Evolutionary conservation across 2,113 vertebrate species (phyloP).

Genomic region (Mormyrus iriodes): DNA sequence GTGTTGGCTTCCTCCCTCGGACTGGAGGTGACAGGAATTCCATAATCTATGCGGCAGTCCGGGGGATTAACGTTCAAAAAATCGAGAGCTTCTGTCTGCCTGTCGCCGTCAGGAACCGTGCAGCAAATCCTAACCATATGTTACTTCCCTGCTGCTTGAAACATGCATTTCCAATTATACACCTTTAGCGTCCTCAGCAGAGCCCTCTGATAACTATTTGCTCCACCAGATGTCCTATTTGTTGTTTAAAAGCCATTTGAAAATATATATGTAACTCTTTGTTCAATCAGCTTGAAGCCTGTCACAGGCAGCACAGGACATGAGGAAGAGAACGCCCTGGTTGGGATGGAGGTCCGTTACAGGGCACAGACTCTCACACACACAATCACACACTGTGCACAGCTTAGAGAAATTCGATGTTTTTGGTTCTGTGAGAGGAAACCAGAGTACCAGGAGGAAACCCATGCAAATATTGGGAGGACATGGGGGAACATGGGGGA

Average conservation of each 20-base stretch:
- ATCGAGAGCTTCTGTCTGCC: constrained; percentile 23
- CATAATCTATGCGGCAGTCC: neutral
- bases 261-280: constrained; percentile 30
- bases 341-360: neutral
- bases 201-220: constrained; percentile 14
- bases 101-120: constrained; percentile 18
- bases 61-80: constrained; percentile 32
- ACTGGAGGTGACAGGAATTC: constrained; percentile 1
- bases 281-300: neutral
- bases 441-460: neutral
- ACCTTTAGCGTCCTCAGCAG: neutral
- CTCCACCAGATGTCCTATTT: constrained; percentile 43
- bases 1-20: constrained; percentile 6
- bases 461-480: neutral
- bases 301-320: neutral
- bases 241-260: constrained; percentile 33
- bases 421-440: neutral
- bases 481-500: neutral
- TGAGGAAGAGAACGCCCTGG: neutral
- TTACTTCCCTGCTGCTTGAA: constrained; percentile 29
- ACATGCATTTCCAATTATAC: constrained; percentile 46
- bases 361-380: neutral
- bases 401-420: neutral
- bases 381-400: neutral
- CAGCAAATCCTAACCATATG: constrained; percentile 44